A percentile compares a stretch with the other conserved stretches of the same genome.
phyloP scores from a whole-genome alignment of 2,797 vertebrate genomes.

The Microhierax caerulescens region DNA sequence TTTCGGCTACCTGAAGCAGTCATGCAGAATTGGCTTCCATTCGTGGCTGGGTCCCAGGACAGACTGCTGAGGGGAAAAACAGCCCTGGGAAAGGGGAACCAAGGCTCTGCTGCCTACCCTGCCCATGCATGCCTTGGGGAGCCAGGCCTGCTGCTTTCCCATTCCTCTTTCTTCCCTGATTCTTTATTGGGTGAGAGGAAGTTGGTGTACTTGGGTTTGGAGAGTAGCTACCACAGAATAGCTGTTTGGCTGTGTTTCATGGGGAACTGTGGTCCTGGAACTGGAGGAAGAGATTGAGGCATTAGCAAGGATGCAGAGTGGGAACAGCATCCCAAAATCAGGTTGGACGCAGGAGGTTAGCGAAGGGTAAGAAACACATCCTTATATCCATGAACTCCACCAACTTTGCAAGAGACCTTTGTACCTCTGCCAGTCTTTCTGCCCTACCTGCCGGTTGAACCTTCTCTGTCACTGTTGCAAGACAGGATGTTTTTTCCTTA shows the following conservation, averaged over 20 bases:
- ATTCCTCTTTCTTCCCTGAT: neutral
- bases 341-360: neutral
- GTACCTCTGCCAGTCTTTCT: neutral
- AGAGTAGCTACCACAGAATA: neutral
- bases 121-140: neutral
- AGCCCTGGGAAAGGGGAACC: neutral
- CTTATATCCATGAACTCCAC: neutral
- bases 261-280: neutral
- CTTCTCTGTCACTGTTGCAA: neutral
- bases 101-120: neutral
- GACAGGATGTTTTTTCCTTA: neutral
- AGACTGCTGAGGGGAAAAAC: neutral
- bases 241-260: neutral
- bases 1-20: neutral
- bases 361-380: neutral
- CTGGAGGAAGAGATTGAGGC: neutral
- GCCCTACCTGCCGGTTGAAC: neutral
- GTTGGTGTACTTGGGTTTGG: neutral
- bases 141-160: neutral
- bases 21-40: neutral
- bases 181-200: neutral
- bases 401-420: neutral
- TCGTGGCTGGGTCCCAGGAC: neutral
- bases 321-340: neutral
- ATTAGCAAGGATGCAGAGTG: neutral